phyloP scores from a whole-genome alignment of 2,113 vertebrate species.

The Ailurus styani region DNA sequence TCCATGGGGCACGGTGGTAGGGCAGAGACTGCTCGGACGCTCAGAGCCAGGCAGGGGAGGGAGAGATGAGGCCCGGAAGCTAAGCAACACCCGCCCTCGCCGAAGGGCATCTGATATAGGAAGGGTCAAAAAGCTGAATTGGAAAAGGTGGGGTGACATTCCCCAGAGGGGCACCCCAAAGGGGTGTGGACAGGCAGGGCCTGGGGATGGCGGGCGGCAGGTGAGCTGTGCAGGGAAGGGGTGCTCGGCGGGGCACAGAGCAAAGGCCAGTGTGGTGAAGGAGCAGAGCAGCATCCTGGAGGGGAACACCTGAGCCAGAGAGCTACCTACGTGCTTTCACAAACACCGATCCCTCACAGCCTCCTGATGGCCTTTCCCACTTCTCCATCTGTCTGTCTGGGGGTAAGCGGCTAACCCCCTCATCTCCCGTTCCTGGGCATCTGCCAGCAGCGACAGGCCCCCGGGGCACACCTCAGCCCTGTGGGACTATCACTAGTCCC shows the following conservation, averaged over 20 bases:
- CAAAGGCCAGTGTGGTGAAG: not conserved
- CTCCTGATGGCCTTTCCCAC: not conserved
- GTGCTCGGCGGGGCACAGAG: rapidly evolving
- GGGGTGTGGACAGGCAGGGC: not conserved
- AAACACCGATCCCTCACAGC: not conserved
- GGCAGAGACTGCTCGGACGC: not conserved
- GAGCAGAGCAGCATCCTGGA: not conserved
- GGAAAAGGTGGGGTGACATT: not conserved
- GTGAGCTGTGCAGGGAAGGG: rapidly evolving
- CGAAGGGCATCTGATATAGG: not conserved
- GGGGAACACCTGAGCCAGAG: not conserved
- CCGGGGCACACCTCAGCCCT: not conserved
- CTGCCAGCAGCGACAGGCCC: not conserved
- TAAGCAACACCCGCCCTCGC: not conserved
- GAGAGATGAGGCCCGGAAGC: not conserved
- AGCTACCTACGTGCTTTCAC: not conserved
- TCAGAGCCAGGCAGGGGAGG: not conserved
- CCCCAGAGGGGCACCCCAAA: not conserved
- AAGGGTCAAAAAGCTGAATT: not conserved
- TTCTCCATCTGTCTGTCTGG: not conserved
- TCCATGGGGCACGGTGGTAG: rapidly evolving
- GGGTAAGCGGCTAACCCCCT: rapidly evolving
- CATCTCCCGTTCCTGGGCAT: not conserved
- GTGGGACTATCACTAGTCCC: too few relatives aligned
- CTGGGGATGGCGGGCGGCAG: too few relatives aligned